phyloP scores from a whole-genome alignment of 1,140 invertebrate genomes.

The Drosophila orosa region DNA sequence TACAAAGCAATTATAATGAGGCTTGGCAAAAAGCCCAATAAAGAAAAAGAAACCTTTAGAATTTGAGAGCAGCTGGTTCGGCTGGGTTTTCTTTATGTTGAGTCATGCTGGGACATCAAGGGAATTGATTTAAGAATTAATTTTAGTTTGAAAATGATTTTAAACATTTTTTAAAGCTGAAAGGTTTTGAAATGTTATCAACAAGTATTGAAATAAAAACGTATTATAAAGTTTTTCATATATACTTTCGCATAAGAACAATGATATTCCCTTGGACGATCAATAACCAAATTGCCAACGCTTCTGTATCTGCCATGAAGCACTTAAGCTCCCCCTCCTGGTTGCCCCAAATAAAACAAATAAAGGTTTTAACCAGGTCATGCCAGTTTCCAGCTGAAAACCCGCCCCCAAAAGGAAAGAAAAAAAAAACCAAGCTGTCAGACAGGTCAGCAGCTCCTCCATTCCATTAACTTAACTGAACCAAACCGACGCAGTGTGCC shows the following conservation, averaged over 20 bases:
- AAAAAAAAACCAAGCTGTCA: conserved; percentile 7
- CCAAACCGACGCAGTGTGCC: conserved; percentile 16
- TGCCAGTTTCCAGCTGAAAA: conserved; percentile 25
- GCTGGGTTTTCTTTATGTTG: neutral
- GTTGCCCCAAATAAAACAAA: conserved; percentile 22
- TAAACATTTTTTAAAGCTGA: neutral
- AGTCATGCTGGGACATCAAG: neutral
- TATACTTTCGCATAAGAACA: neutral
- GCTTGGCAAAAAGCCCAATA: neutral
- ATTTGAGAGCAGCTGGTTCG: conserved; percentile 7
- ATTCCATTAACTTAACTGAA: conserved; percentile 37
- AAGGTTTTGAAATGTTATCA: neutral
- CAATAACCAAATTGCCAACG: conserved; percentile 17
- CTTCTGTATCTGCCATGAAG: conserved; percentile 4
- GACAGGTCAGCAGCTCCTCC: conserved; percentile 43
- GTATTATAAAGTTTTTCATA: neutral
- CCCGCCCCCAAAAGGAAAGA: conserved; percentile 14
- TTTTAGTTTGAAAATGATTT: neutral
- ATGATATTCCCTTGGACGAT: neutral
- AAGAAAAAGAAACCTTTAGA: neutral
- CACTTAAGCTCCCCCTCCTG: conserved; percentile 11
- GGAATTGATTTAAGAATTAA: neutral
- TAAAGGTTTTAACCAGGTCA: conserved; percentile 40
- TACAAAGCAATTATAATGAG: conserved; percentile 20
- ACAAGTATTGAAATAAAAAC: neutral